Percentiles rank a stretch among this genome's conserved stretches.
These are phyloP conservation scores for Hylyphantes graminicola DNA, from an alignment of 1,140 invertebrate genomes.

Conservation along the genomic window DNA sequence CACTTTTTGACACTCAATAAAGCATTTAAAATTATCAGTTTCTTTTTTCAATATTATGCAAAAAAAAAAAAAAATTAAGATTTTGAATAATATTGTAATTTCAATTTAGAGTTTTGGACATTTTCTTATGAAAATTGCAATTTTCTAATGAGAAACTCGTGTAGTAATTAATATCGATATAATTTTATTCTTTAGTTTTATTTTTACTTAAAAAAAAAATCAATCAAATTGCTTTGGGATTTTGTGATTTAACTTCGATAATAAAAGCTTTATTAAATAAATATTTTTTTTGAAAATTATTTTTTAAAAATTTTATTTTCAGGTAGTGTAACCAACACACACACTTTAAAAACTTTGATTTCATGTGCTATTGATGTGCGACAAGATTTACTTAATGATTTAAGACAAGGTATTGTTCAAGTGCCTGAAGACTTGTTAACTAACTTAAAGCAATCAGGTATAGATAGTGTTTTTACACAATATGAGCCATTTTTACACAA, in stretches of 20 bases:
- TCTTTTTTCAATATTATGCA: too few species aligned
- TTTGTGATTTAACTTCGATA: too few species aligned
- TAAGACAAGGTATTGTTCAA: constrained; percentile 10
- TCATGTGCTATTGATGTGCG: background rate
- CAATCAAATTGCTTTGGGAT: too few species aligned
- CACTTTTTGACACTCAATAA: too few species aligned
- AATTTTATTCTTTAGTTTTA: background rate
- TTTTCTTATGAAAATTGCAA: background rate
- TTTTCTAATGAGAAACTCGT: background rate
- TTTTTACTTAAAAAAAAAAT: too few species aligned
- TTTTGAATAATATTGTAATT: background rate
- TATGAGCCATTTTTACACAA: constrained; percentile 16
- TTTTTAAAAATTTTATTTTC: constrained; percentile 7
- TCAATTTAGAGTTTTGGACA: background rate
- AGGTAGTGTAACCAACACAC: background rate
- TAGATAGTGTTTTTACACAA: constrained; percentile 10
- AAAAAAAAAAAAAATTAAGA: background rate
- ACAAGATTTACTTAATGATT: background rate
- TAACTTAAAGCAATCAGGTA: constrained; percentile 7
- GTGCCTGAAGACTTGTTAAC: constrained; percentile 4
- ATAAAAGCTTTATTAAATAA: too few species aligned
- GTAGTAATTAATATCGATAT: constrained; percentile 9
- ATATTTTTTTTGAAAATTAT: too few species aligned
- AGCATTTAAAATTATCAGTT: too few species aligned
- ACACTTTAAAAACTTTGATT: constrained; percentile 17